Evolutionary conservation across 2,113 vertebrate genomes (phyloP), one percentile per base, ranked within the genome.

Genomic region (Xenus cinereus): DNA sequence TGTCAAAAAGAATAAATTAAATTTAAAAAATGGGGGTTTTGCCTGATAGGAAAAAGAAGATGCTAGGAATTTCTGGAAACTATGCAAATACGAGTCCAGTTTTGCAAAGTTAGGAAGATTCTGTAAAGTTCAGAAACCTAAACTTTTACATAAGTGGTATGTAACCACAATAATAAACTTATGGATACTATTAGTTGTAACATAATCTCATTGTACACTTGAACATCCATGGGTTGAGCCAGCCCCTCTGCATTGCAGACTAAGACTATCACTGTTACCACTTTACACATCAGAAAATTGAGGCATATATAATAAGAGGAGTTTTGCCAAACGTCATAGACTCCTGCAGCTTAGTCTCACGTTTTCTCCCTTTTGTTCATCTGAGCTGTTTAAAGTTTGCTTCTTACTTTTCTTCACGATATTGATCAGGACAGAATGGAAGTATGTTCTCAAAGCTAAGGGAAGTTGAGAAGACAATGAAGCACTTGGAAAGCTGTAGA

Each of bases 391-490:
- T 66, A 50, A 90, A 94, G 74, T 94, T 96, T 87, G 35, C 41
- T 79, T 22, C 41, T 84, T 82, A 33, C 77, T 95, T 93, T 83
- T 81, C 60, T 87, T 84, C 24, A 7, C 0, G 3, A 80, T 94
- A 77, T 41, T 87, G 22, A 53, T 80, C 46, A 86, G 69, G 86
- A 81, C 54, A 89, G 86, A 95, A 93, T 87, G 64, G 72, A 97
- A 96, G 95, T 35, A 63, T 45, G 33, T 75, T 83, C 77, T 95
- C 68, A 73, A 43, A 94, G 59, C 75, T 83, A 88, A 94, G 90
- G 74, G 76, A 96, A 95, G 94, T 53, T 84, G 93, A 78, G 93
- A 96, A 96, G 92, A 97, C 96, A 97, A 67, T 97, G 95, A 97
- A 89, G 46, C 46, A 7, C 41, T 95, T 90, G 97, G 95, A 97